phyloP scores from a whole-genome alignment of 2,888 invertebrate species.

The Synergus laeviventris region DNA sequence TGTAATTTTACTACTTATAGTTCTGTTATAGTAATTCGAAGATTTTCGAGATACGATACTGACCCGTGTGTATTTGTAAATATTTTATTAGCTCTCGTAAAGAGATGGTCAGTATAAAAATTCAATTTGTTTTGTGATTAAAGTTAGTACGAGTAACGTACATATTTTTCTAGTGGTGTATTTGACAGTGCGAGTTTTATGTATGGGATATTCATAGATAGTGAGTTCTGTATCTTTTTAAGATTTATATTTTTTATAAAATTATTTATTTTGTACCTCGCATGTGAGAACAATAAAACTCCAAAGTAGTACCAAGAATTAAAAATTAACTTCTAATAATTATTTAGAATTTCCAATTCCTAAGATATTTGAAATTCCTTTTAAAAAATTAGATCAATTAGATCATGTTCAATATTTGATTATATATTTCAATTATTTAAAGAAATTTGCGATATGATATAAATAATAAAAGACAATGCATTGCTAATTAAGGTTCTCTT shows the following conservation, averaged over 20 bases:
- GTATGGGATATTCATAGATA: slow-evolving; percentile 29
- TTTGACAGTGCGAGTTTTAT: slow-evolving; percentile 42
- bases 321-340: background rate
- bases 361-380: background rate
- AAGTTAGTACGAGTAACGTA: slow-evolving; percentile 8
- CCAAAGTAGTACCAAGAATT: slow-evolving; percentile 45
- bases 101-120: background rate
- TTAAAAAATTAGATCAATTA: too few species aligned
- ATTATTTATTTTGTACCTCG: slow-evolving; percentile 67
- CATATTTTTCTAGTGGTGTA: slow-evolving; percentile 53
- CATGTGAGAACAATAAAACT: slow-evolving; percentile 33
- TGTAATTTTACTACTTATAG: background rate
- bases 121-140: slow-evolving; percentile 24
- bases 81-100: slow-evolving; percentile 9
- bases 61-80: slow-evolving; percentile 3
- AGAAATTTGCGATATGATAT: background rate
- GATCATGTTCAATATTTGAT: too few species aligned
- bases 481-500: background rate
- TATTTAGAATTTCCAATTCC: background rate
- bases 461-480: background rate
- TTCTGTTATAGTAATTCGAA: too few species aligned
- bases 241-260: slow-evolving; percentile 72
- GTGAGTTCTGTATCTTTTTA: slow-evolving; percentile 41
- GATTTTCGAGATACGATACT: background rate
- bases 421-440: too few species aligned